These are phyloP conservation scores for Bovichtus variegatus DNA, from an alignment of 2,797 vertebrate species.

Conservation along the genomic window DNA sequence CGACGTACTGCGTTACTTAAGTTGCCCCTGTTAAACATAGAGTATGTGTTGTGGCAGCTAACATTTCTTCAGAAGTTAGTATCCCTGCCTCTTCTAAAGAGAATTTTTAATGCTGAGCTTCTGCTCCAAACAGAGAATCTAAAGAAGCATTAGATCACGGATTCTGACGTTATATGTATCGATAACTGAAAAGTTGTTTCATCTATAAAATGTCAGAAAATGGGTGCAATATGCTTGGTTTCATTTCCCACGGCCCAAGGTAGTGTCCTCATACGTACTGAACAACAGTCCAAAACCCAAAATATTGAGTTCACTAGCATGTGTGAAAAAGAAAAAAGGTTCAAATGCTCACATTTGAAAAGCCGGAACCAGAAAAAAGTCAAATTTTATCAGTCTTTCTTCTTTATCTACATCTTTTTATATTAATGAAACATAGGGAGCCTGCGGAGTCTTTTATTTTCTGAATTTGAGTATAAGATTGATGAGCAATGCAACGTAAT, in stretches of 20 bases:
- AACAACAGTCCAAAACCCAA: neutral
- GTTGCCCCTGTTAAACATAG: neutral
- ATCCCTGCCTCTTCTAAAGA: neutral
- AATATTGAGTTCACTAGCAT: neutral
- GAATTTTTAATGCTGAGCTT: neutral
- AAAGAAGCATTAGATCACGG: neutral
- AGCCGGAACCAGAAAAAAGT: neutral
- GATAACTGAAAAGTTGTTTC: neutral
- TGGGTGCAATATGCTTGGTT: no score
- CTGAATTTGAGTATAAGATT: neutral
- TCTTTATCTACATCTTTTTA: neutral
- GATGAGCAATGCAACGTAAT: neutral
- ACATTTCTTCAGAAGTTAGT: neutral
- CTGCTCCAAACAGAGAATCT: neutral
- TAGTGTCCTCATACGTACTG: neutral
- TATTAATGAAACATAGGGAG: neutral
- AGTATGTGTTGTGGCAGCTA: neutral
- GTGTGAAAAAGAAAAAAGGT: neutral
- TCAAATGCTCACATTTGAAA: neutral
- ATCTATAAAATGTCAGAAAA: no score
- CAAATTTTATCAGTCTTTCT: neutral
- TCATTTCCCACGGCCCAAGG: neutral
- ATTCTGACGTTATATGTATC: neutral
- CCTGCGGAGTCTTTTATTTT: neutral
- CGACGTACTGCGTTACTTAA: neutral